Percentiles rank a stretch among this genome's conserved stretches.
Conservation (phyloP, 2,888 invertebrate genomes). For the Thera obeliscata region DNA sequence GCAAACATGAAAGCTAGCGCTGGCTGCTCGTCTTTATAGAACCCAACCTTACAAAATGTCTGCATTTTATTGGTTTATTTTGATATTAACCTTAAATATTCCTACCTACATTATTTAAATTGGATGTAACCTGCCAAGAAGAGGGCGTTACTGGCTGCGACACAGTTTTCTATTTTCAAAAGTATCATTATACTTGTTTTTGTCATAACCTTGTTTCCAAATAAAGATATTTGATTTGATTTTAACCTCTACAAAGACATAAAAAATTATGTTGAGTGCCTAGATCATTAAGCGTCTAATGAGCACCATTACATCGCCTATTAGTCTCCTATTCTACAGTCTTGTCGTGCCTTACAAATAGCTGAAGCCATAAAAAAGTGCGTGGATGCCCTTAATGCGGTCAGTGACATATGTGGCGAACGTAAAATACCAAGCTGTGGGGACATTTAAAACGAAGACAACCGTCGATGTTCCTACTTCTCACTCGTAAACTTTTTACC, state of each 20-base stretch:
- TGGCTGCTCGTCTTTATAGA: too few relatives aligned
- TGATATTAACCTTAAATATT: too few relatives aligned
- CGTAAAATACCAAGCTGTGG: slow-evolving; percentile 25
- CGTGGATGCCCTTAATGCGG: slow-evolving; percentile 36
- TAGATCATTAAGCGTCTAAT: slow-evolving; percentile 19
- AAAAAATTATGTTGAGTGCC: slow-evolving; percentile 7
- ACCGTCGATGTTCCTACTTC: too few relatives aligned
- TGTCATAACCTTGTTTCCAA: too few relatives aligned
- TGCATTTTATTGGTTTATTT: too few relatives aligned
- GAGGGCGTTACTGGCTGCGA: too few relatives aligned
- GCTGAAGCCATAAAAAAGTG: slow-evolving; percentile 36
- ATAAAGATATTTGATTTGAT: too few relatives aligned
- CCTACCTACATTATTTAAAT: too few relatives aligned
- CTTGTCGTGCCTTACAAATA: slow-evolving; percentile 42
- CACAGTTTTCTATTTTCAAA: neutral
- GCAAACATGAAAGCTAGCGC: too few relatives aligned
- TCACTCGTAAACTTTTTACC: too few relatives aligned
- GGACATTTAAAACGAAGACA: neutral
- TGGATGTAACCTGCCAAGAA: too few relatives aligned
- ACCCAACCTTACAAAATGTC: too few relatives aligned
- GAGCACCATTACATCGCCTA: slow-evolving; percentile 32
- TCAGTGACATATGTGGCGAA: slow-evolving; percentile 24
- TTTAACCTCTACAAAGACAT: neutral
- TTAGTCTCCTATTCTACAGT: slow-evolving; percentile 26
- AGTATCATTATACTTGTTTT: neutral